These are phyloP conservation scores for Spisula solida DNA, from an alignment of 2,888 invertebrate genomes.

Conservation along the genomic window DNA sequence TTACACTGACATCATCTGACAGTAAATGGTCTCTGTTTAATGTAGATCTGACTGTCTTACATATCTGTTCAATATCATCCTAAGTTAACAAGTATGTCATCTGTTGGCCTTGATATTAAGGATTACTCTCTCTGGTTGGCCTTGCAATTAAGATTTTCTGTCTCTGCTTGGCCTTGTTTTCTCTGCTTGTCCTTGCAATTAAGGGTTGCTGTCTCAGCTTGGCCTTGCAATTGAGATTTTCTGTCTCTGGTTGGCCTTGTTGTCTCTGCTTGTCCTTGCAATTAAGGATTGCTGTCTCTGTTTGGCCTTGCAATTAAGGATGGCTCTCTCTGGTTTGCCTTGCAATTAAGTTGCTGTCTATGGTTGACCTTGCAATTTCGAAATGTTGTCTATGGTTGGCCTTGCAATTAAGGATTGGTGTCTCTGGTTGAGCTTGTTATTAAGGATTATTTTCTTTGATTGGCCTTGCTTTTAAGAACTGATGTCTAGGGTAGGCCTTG, in stretches of 20 bases:
- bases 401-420: neutral
- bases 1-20: constrained; percentile 10
- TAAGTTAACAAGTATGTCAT: no score
- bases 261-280: neutral
- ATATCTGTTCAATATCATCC: no score
- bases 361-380: neutral
- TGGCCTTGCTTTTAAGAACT: no score
- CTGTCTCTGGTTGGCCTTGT: neutral
- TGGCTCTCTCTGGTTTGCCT: neutral
- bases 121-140: no score
- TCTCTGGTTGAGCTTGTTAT: neutral
- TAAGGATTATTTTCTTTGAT: neutral
- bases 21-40: neutral
- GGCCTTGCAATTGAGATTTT: no score
- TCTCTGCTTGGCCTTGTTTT: no score
- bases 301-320: neutral
- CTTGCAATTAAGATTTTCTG: no score
- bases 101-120: no score
- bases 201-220: no score
- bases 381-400: neutral
- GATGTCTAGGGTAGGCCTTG: no score
- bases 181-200: no score
- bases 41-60: no score
- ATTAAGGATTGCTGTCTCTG: neutral
- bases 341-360: neutral